These are phyloP conservation scores for Cydia splendana DNA, from an alignment of 1,140 invertebrate species.

Conservation along the genomic window DNA sequence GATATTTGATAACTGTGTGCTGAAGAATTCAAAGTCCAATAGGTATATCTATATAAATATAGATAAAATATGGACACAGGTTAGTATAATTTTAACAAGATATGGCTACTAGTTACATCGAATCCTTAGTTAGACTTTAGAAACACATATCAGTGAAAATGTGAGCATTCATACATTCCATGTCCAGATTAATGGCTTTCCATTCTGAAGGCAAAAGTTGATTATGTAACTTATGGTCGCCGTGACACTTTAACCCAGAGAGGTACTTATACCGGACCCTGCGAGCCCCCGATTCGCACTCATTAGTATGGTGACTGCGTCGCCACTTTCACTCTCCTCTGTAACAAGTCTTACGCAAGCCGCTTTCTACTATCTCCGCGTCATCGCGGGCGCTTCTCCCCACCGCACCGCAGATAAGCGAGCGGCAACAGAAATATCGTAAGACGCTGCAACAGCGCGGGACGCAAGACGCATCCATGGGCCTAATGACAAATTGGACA, in stretches of 20 bases:
- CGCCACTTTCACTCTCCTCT: slow-evolving; percentile 75
- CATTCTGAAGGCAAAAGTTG: slow-evolving; percentile 55
- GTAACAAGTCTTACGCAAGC: slow-evolving; percentile 72
- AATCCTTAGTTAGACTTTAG: too few species aligned
- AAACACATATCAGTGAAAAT: too few species aligned
- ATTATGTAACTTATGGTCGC: slow-evolving; percentile 57
- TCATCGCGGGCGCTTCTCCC: slow-evolving; percentile 37
- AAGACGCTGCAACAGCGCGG: slow-evolving; percentile 54
- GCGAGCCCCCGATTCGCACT: slow-evolving; percentile 65
- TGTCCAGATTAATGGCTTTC: slow-evolving; percentile 37
- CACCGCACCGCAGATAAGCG: slow-evolving; percentile 14
- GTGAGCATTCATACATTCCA: not conserved
- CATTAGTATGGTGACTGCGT: slow-evolving; percentile 75
- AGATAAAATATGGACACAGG: too few species aligned
- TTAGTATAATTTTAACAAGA: too few species aligned
- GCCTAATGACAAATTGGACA: slow-evolving; percentile 65
- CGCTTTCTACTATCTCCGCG: slow-evolving; percentile 70
- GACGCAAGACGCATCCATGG: slow-evolving; percentile 67
- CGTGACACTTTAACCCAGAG: slow-evolving; percentile 74
- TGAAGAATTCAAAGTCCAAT: too few species aligned
- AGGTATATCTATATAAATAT: too few species aligned
- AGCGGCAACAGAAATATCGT: slow-evolving; percentile 47
- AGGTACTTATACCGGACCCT: slow-evolving; percentile 60
- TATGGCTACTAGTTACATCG: too few species aligned
- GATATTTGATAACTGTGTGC: too few species aligned